Evolutionary conservation across 2,888 invertebrate species (phyloP).

Genomic region (Ectemnius lituratus): DNA sequence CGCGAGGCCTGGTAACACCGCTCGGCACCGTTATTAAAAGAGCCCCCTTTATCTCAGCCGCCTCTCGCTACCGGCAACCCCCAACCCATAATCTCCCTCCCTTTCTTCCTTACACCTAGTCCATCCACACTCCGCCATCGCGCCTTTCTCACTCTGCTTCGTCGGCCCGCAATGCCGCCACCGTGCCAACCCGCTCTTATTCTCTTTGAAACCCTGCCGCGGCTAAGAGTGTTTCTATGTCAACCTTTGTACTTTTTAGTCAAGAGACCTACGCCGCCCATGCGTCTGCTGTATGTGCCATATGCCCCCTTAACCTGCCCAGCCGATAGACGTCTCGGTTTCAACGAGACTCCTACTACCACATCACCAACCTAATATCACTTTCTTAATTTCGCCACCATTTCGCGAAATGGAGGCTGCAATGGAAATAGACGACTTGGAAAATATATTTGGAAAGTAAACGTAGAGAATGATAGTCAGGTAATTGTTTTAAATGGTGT

Average conservation of each 20-base stretch:
- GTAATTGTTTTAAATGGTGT: too few species aligned
- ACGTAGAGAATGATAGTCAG: too few species aligned
- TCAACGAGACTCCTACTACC: slow-evolving; percentile 10
- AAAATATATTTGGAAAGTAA: not conserved
- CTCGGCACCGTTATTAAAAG: slow-evolving; percentile 76
- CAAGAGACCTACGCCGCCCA: slow-evolving; percentile 67
- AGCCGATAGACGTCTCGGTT: slow-evolving; percentile 41
- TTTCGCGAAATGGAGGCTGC: slow-evolving; percentile 38
- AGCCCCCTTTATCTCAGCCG: slow-evolving; percentile 67
- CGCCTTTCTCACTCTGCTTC: slow-evolving; percentile 11
- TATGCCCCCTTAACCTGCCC: too few species aligned
- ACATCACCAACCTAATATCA: slow-evolving; percentile 52
- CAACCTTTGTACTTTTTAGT: slow-evolving; percentile 77
- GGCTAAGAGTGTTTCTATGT: slow-evolving; percentile 76
- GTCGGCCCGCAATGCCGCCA: slow-evolving; percentile 16
- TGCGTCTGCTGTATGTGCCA: slow-evolving; percentile 60
- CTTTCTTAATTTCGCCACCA: slow-evolving; percentile 64
- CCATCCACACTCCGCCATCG: slow-evolving; percentile 16
- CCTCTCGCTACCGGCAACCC: slow-evolving; percentile 20
- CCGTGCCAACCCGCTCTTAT: slow-evolving; percentile 37
- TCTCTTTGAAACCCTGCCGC: slow-evolving; percentile 60
- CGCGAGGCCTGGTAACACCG: slow-evolving; percentile 67
- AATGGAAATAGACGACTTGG: slow-evolving; percentile 48
- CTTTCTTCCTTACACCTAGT: not conserved
- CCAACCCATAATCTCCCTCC: slow-evolving; percentile 7